phyloP scores from a whole-genome alignment of 2,888 invertebrate genomes.

The Scaptomyza flava region DNA sequence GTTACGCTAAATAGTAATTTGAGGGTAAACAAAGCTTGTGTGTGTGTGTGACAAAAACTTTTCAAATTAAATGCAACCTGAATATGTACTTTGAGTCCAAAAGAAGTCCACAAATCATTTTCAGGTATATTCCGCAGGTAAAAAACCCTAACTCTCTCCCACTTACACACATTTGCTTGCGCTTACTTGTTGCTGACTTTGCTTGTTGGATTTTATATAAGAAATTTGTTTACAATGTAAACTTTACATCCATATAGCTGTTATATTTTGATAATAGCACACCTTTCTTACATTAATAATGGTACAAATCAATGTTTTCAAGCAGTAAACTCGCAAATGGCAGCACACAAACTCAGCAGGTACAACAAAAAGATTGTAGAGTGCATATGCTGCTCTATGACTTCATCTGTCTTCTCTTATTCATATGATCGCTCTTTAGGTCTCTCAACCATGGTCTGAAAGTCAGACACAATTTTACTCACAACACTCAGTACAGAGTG shows the following conservation, averaged over 20 bases:
- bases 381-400: slow-evolving; percentile 20
- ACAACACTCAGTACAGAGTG: slow-evolving; percentile 48
- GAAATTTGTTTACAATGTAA: no score
- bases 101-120: slow-evolving; percentile 3
- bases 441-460: slow-evolving; percentile 17
- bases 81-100: background rate
- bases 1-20: background rate
- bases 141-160: background rate
- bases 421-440: slow-evolving; percentile 14
- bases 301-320: background rate
- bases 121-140: slow-evolving; percentile 6
- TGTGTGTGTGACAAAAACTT: background rate
- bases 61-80: background rate
- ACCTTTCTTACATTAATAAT: background rate
- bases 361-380: slow-evolving; percentile 2
- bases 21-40: background rate
- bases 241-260: background rate
- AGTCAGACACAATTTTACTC: slow-evolving; percentile 10
- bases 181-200: slow-evolving; percentile 1
- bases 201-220: background rate
- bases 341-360: slow-evolving; percentile 2
- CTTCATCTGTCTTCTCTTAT: slow-evolving; percentile 32
- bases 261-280: background rate
- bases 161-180: background rate
- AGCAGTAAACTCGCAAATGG: background rate